Evolutionary conservation across 2,113 vertebrate species (phyloP).

Genomic region (Hyla sarda): DNA sequence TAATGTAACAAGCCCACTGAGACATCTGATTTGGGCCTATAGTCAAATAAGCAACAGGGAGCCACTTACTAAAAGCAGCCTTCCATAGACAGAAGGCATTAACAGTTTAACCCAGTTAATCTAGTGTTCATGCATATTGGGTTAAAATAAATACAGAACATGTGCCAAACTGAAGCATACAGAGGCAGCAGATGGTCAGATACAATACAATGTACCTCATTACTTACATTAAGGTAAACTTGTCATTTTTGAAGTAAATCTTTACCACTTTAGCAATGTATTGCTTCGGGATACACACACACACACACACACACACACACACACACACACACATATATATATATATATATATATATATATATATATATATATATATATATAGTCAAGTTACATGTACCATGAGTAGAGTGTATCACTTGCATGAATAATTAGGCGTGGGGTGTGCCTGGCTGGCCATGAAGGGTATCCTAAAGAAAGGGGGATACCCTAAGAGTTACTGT

Average conservation of each 20-base stretch:
- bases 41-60: conserved; percentile 74
- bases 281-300: too few relatives aligned
- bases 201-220: conserved; percentile 19
- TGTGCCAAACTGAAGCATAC: conserved; percentile 51
- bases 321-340: not conserved
- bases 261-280: too few relatives aligned
- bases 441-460: too few relatives aligned
- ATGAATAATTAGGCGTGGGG: too few relatives aligned
- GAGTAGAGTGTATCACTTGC: too few relatives aligned
- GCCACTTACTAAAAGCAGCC: conserved; percentile 76
- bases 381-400: too few relatives aligned
- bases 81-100: conserved; percentile 69
- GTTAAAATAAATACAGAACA: not conserved
- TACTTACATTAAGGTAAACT: not conserved
- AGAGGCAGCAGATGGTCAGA: conserved; percentile 38
- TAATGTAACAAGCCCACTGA: conserved; percentile 78
- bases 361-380: too few relatives aligned
- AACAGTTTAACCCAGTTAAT: conserved; percentile 62
- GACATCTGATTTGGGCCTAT: conserved; percentile 73
- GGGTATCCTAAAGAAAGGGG: too few relatives aligned
- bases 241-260: conserved; percentile 74
- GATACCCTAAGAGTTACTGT: too few relatives aligned
- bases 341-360: too few relatives aligned
- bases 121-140: conserved; percentile 32
- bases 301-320: too few relatives aligned